Evolutionary conservation across 2,113 vertebrate genomes (phyloP).

Genomic region (Rhagologus leucostigma): DNA sequence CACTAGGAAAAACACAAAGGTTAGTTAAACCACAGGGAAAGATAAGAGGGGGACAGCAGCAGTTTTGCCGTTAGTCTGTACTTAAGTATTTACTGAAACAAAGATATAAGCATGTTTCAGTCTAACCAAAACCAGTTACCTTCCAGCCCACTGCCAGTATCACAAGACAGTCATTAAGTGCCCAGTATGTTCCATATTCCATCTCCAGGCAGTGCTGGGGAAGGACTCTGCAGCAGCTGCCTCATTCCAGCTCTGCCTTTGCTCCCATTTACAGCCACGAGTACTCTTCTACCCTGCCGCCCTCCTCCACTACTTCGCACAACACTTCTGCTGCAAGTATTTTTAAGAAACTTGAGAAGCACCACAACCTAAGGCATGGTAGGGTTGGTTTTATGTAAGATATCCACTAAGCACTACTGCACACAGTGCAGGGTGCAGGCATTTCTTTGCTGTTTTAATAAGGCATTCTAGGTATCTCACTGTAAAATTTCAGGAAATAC

Average conservation of each 20-base stretch:
- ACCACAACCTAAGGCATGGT: not conserved
- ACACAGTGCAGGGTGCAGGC: not conserved
- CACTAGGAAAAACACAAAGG: conserved; percentile 62
- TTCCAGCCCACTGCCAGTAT: not conserved
- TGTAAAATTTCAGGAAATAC: not conserved
- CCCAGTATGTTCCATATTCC: accelerated
- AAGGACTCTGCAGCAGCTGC: not conserved
- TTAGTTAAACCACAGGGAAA: not conserved
- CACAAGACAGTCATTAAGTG: not conserved
- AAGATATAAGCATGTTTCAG: not conserved
- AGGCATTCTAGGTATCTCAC: not conserved
- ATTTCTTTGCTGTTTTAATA: not conserved
- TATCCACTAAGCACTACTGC: not conserved
- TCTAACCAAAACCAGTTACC: not conserved
- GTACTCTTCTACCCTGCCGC: not conserved
- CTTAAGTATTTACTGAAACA: not conserved
- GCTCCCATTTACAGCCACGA: not conserved
- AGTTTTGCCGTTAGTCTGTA: not conserved
- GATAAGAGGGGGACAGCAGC: not conserved
- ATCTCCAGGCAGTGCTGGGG: accelerated
- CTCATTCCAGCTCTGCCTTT: not conserved
- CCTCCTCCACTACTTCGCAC: not conserved
- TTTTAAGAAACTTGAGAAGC: not conserved
- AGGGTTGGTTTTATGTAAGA: not conserved
- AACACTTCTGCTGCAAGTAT: not conserved